A percentile compares a stretch with the other conserved stretches of the same genome.
phyloP scores from a whole-genome alignment of 2,113 vertebrate genomes.

The Oenanthe oenanthe region DNA sequence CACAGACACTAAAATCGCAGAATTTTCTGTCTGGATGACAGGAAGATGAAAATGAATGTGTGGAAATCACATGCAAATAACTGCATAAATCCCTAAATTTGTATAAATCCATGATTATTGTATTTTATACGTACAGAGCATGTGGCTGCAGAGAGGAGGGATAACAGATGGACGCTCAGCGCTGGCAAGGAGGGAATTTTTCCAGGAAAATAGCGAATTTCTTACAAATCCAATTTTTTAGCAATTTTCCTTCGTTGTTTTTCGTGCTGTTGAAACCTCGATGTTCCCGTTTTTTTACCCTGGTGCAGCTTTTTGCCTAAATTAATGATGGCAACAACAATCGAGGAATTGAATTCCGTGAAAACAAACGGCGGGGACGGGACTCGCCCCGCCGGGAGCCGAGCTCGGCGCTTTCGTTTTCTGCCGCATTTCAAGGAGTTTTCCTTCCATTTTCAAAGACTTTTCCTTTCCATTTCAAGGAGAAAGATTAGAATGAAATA shows the following conservation, averaged over 20 bases:
- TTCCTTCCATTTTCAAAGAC: neutral
- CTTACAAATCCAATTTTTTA: neutral
- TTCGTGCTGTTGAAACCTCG: fast-evolving
- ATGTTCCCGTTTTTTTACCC: fast-evolving
- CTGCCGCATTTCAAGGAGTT: neutral
- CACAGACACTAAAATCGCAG: fast-evolving
- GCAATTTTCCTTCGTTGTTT: neutral
- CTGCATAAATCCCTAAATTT: neutral
- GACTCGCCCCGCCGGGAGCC: neutral
- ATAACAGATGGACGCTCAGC: neutral
- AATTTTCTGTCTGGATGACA: neutral
- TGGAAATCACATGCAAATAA: neutral
- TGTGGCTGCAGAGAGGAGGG: neutral
- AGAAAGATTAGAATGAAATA: neutral
- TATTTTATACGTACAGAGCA: fast-evolving
- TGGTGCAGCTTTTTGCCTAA: fast-evolving
- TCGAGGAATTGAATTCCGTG: fast-evolving
- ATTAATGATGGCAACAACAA: fast-evolving
- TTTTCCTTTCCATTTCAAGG: neutral
- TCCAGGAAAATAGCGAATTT: fast-evolving
- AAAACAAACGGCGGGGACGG: neutral
- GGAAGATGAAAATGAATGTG: neutral
- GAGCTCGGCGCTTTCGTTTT: neutral
- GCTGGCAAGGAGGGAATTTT: neutral
- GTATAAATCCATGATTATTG: fast-evolving